Evolutionary conservation across 2,113 vertebrate species (phyloP).

Genomic region (Microtus ochrogaster): DNA sequence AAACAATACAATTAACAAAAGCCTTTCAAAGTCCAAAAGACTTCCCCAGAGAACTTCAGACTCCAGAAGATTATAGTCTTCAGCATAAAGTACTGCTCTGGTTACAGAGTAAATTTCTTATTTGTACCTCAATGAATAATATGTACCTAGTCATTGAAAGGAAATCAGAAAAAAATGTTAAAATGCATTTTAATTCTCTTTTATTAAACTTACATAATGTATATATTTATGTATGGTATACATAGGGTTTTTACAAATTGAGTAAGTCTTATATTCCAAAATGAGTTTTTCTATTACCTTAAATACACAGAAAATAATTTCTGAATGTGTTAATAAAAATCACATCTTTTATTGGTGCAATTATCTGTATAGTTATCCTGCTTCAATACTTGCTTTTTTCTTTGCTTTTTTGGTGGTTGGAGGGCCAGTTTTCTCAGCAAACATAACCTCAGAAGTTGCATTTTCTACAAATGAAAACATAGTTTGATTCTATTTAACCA

Average conservation of each 20-base stretch:
- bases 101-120: background rate
- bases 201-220: slow-evolving; percentile 41
- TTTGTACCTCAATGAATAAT: slow-evolving; percentile 42
- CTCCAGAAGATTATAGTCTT: slow-evolving; percentile 16
- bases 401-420: slow-evolving; percentile 63
- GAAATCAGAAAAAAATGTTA: slow-evolving; percentile 19
- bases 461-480: slow-evolving; percentile 84
- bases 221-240: background rate
- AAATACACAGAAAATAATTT: slow-evolving; percentile 49
- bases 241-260: background rate
- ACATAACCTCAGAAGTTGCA: slow-evolving; percentile 80
- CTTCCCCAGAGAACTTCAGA: slow-evolving; percentile 22
- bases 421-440: slow-evolving; percentile 81
- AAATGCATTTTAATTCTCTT: slow-evolving; percentile 37
- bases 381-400: slow-evolving; percentile 83
- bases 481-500: slow-evolving; percentile 67
- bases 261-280: slow-evolving; percentile 50
- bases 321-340: slow-evolving; percentile 56
- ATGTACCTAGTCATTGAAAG: slow-evolving; percentile 14
- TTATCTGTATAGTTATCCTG: slow-evolving; percentile 46
- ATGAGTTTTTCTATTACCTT: slow-evolving; percentile 31
- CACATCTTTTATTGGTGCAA: background rate
- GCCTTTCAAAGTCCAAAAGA: background rate
- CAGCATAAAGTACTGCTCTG: background rate
- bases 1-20: slow-evolving; percentile 44